phyloP scores from a whole-genome alignment of 2,113 vertebrate genomes.

The Centropus unirufus region DNA sequence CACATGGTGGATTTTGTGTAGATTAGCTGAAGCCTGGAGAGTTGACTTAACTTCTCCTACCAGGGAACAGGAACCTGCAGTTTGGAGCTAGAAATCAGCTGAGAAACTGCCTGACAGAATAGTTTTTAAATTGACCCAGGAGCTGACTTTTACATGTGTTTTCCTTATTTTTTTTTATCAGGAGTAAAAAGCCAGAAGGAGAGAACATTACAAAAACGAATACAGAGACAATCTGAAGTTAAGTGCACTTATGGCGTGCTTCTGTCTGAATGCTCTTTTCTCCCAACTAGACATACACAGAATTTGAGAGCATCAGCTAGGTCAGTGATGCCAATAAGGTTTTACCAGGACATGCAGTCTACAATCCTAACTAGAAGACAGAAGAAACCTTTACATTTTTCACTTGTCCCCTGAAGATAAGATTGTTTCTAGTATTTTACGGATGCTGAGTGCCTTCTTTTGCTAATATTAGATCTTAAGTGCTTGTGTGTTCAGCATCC shows the following conservation, averaged over 20 bases:
- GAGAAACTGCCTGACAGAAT: not conserved
- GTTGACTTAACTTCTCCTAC: not conserved
- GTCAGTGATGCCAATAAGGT: not conserved
- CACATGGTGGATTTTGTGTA: slow-evolving; percentile 8
- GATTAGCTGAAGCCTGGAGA: slow-evolving; percentile 8
- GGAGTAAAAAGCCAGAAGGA: not conserved
- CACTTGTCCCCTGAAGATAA: not conserved
- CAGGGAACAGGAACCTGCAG: not conserved
- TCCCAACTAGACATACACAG: not conserved
- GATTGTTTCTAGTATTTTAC: not conserved
- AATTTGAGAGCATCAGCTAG: not conserved
- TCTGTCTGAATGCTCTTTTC: not conserved
- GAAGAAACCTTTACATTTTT: not conserved
- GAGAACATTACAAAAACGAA: not conserved
- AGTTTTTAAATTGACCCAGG: not conserved
- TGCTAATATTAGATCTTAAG: not conserved
- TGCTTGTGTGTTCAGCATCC: not conserved
- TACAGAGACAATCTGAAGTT: not conserved
- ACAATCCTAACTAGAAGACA: not conserved
- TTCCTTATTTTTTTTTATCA: not conserved
- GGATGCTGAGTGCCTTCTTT: not conserved
- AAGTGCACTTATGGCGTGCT: not conserved
- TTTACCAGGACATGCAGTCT: not conserved
- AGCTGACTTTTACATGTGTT: not conserved
- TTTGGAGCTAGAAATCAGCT: not conserved